Evolutionary conservation across 2,888 invertebrate species (phyloP).

Genomic region (Petrolisthes cinctipes): DNA sequence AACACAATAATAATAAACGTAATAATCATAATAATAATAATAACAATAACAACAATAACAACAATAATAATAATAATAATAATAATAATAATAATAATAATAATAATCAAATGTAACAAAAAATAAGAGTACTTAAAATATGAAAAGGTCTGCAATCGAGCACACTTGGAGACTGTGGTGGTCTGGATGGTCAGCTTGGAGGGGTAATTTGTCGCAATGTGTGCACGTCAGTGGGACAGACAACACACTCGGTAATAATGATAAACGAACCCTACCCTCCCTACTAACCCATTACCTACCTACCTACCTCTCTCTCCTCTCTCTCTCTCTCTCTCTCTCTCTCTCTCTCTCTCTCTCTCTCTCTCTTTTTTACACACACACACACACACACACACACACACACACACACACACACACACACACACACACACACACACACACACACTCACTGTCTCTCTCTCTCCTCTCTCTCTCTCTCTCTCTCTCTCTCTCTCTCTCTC

Average conservation of each 20-base stretch:
- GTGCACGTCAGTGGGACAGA: conserved; percentile 31
- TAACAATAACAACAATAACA: no score
- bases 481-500: conserved; percentile 38
- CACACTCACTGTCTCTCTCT: neutral
- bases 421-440: neutral
- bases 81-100: no score
- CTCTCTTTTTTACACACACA: neutral
- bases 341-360: neutral
- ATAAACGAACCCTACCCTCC: conserved; percentile 36
- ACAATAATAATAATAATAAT: no score
- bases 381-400: neutral
- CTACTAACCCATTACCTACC: neutral
- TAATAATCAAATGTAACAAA: no score
- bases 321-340: conserved; percentile 12
- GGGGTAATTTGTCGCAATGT: conserved; percentile 29
- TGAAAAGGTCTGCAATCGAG: no score
- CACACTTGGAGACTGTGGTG: no score
- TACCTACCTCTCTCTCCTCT: neutral
- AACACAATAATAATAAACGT: no score
- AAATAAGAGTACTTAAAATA: no score
- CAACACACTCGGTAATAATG: conserved; percentile 38
- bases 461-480: neutral
- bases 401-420: neutral
- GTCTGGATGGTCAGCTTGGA: neutral
- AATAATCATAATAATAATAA: no score